Percentiles rank a stretch among this genome's conserved stretches.
Conservation (phyloP, 1,140 invertebrate genomes). For the Drosophila insularis region DNA sequence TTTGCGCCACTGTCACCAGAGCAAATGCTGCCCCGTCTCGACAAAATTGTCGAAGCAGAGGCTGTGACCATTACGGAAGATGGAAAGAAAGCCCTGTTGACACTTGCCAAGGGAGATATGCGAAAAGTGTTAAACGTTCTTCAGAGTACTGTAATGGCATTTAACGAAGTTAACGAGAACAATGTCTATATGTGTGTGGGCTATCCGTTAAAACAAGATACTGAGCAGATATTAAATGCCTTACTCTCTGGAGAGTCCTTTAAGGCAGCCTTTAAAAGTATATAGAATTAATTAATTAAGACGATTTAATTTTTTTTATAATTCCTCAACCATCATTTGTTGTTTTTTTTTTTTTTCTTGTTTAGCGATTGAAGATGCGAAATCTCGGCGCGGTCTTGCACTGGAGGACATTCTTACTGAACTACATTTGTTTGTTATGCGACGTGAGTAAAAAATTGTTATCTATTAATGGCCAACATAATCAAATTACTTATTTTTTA, state of each 20-base stretch:
- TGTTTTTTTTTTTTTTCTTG: conserved; percentile 78
- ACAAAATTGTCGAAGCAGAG: conserved; percentile 93
- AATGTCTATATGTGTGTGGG: conserved; percentile 98
- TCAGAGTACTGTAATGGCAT: conserved; percentile 95
- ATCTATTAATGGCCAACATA: neutral
- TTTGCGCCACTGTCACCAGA: conserved; percentile 94
- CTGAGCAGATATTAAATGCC: conserved; percentile 94
- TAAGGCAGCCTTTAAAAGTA: conserved; percentile 91
- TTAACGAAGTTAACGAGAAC: conserved; percentile 92
- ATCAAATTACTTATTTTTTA: conserved; percentile 1
- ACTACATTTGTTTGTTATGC: conserved; percentile 92
- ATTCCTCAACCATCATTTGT: neutral
- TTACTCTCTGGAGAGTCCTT: conserved; percentile 94
- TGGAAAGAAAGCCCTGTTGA: conserved; percentile 95
- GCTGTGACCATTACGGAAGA: conserved; percentile 92
- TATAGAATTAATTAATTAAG: too few species aligned
- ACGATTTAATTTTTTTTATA: too few species aligned
- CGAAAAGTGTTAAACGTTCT: conserved; percentile 97
- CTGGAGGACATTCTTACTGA: conserved; percentile 95
- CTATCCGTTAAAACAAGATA: conserved; percentile 95
- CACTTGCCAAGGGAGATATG: conserved; percentile 98
- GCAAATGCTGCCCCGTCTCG: conserved; percentile 95
- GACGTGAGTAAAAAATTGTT: conserved; percentile 86
- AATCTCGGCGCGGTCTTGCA: conserved; percentile 93
- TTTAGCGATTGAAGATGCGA: conserved; percentile 90